phyloP scores from a whole-genome alignment of 2,888 invertebrate genomes.

The Protodeltote pygarga region DNA sequence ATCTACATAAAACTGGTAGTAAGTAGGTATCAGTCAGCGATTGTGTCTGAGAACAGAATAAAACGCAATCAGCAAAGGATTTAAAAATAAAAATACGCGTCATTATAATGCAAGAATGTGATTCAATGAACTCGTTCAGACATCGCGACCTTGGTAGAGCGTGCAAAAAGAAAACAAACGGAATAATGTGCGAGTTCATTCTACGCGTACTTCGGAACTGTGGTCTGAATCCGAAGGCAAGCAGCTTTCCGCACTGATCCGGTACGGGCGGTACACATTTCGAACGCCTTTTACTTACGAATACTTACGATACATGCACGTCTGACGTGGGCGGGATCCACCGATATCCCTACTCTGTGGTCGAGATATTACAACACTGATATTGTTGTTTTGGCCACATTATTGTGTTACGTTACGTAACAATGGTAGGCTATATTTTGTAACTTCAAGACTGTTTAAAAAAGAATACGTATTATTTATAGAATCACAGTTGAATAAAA shows the following conservation, averaged over 20 bases:
- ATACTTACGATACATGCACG: conserved; percentile 50
- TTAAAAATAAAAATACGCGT: conserved; percentile 43
- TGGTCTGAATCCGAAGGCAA: conserved; percentile 76
- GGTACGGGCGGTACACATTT: conserved; percentile 39
- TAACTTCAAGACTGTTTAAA: conserved; percentile 8
- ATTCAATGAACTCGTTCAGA: conserved; percentile 68
- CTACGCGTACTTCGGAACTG: conserved; percentile 60
- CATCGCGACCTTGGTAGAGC: conserved; percentile 68
- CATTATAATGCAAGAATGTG: conserved; percentile 55
- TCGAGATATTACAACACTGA: conserved; percentile 38
- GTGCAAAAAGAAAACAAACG: conserved; percentile 59
- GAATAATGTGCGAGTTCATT: conserved; percentile 52
- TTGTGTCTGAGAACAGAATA: conserved; percentile 17
- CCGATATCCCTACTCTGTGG: conserved; percentile 51
- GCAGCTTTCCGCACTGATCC: conserved; percentile 72
- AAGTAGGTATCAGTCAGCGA: conserved; percentile 19
- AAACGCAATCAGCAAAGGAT: conserved; percentile 25
- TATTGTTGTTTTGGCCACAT: conserved; percentile 41
- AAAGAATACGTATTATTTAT: conserved; percentile 10
- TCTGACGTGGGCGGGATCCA: conserved; percentile 61
- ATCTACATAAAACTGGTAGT: conserved; percentile 4
- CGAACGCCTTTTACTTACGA: conserved; percentile 55
- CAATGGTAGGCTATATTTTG: conserved; percentile 16
- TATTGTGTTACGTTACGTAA: conserved; percentile 27
- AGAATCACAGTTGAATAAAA: conserved; percentile 9